A percentile compares a stretch with the other conserved stretches of the same genome.
These are phyloP conservation scores for Porites cylindrica DNA, from an alignment of 92 coral and sea anemone species.

Conservation along the genomic window DNA sequence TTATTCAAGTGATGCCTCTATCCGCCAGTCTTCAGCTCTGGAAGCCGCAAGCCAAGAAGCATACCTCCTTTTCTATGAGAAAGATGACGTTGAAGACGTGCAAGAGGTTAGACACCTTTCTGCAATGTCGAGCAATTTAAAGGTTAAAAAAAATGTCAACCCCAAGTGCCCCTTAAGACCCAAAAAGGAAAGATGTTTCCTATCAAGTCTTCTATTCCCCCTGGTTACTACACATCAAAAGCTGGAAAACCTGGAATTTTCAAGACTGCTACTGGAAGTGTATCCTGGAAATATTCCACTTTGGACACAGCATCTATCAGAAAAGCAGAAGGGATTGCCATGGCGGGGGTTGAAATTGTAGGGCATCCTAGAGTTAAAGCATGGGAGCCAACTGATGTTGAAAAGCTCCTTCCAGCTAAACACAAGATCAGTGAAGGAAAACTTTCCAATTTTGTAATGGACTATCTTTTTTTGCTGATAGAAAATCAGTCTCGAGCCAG, in stretches of 20 bases:
- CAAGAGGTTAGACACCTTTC: not conserved
- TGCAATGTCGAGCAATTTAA: too few relatives aligned
- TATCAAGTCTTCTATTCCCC: constrained; percentile 36
- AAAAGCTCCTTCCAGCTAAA: constrained; percentile 47
- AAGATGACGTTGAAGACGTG: too few relatives aligned
- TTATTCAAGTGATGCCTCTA: too few relatives aligned
- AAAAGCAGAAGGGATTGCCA: not conserved
- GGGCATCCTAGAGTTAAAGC: constrained; percentile 45
- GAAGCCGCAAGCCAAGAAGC: too few relatives aligned
- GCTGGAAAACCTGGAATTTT: constrained; percentile 20
- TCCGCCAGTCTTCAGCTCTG: too few relatives aligned
- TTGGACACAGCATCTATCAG: too few relatives aligned
- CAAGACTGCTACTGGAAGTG: too few relatives aligned
- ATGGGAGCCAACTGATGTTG: constrained; percentile 21
- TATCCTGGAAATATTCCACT: too few relatives aligned
- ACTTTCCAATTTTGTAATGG: constrained; percentile 55
- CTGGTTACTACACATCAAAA: constrained; percentile 27
- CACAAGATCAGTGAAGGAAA: constrained; percentile 34
- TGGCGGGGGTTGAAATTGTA: constrained; percentile 30
- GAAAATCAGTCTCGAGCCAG: constrained; percentile 8
- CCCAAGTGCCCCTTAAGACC: constrained; percentile 3
- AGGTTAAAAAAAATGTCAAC: not conserved
- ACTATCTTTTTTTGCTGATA: constrained; percentile 47
- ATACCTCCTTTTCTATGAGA: too few relatives aligned
- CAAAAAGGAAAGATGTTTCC: constrained; percentile 10